A percentile compares a stretch with the other conserved stretches of the same genome.
Conservation (phyloP, 2,113 vertebrate species). For the Poeciliopsis retropinna region DNA sequence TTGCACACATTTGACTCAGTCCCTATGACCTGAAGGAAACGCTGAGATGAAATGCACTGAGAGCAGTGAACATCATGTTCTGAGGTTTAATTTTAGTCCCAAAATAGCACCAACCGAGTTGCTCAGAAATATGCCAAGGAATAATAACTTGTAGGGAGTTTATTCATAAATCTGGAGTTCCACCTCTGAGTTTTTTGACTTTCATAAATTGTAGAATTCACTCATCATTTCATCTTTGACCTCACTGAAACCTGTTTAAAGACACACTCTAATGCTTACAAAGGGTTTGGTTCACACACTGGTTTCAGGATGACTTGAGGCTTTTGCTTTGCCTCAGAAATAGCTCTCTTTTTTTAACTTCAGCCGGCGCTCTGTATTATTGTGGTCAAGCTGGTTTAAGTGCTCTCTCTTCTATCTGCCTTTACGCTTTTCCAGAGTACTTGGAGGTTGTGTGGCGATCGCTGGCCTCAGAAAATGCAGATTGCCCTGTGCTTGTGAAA, state of each 20-base stretch:
- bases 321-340: constrained; percentile 9
- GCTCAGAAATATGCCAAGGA: constrained; percentile 20
- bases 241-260: constrained; percentile 13
- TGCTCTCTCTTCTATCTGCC: constrained; percentile 14
- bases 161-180: background rate
- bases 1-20: constrained; percentile 2
- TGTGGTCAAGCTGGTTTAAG: constrained; percentile 27
- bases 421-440: constrained; percentile 66
- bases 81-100: background rate
- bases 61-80: background rate
- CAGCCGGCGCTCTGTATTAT: constrained; percentile 2
- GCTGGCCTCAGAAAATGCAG: constrained; percentile 56
- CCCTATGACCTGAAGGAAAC: constrained; percentile 2
- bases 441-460: constrained; percentile 76
- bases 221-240: constrained; percentile 25
- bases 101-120: constrained; percentile 11
- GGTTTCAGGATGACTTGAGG: constrained; percentile 13
- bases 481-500: constrained; percentile 71
- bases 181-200: constrained; percentile 2
- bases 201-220: constrained; percentile 6
- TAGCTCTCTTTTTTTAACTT: constrained; percentile 17
- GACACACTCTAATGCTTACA: constrained; percentile 9
- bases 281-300: background rate
- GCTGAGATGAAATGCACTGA: constrained; percentile 14
- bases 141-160: constrained; percentile 5